Percentiles rank a stretch among this genome's conserved stretches.
These are phyloP conservation scores for Frankliniella intonsa DNA, from an alignment of 2,888 invertebrate species.

Conservation along the genomic window DNA sequence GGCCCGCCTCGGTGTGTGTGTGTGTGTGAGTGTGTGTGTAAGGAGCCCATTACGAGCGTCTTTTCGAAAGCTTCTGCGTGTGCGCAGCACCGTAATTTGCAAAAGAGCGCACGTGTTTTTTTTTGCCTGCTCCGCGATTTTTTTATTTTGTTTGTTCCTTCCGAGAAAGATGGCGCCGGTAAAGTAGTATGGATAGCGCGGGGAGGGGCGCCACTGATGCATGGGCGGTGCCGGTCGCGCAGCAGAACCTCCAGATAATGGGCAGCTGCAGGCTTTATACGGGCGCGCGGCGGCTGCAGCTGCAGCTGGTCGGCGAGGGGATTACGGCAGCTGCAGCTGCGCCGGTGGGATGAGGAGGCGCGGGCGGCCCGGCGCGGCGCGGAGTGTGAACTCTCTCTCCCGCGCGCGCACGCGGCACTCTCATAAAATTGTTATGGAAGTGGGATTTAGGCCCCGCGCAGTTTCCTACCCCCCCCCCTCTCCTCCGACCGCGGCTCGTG, in stretches of 20 bases:
- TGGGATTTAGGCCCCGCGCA: constrained; percentile 6
- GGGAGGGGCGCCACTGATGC: not conserved
- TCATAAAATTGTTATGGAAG: constrained; percentile 25
- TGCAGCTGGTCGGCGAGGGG: not conserved
- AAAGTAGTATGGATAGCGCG: too few species aligned
- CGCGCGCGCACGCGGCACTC: not conserved
- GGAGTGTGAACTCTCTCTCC: constrained; percentile 14
- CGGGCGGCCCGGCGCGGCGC: not conserved
- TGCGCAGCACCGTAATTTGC: too few species aligned
- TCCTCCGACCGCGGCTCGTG: not conserved
- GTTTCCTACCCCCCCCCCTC: not conserved
- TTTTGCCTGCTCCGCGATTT: too few species aligned
- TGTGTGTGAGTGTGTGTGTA: too few species aligned
- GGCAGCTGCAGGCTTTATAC: not conserved
- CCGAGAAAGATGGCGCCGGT: too few species aligned
- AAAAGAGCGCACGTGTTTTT: too few species aligned
- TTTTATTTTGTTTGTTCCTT: too few species aligned
- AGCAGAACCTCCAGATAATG: not conserved
- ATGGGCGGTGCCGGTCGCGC: not conserved
- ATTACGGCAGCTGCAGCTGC: not conserved
- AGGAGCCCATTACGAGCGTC: too few species aligned
- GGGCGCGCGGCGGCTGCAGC: not conserved
- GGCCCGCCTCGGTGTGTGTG: too few species aligned
- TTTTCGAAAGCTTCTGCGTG: too few species aligned
- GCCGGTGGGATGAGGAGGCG: not conserved